A percentile compares a stretch with the other conserved stretches of the same genome.
Conservation (phyloP, 1,140 invertebrate genomes). For the Tribolium castaneum region DNA sequence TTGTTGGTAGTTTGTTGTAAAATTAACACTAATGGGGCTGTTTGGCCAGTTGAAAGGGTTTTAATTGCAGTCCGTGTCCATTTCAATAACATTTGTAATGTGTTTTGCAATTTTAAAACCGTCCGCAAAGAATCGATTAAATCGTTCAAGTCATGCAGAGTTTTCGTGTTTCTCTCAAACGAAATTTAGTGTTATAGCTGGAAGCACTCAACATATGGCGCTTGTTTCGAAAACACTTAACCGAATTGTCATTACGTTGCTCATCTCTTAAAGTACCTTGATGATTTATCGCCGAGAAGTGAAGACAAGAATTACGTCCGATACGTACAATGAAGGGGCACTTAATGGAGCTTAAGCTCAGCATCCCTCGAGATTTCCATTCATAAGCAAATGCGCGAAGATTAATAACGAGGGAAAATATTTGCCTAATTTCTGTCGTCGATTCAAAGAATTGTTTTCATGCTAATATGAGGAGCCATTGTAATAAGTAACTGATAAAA, state of each 20-base stretch:
- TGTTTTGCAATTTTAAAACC: not conserved
- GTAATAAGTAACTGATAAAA: conserved; percentile 26
- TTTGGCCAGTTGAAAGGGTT: conserved; percentile 2
- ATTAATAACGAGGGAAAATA: conserved; percentile 31
- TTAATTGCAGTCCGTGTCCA: not conserved
- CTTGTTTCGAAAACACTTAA: conserved; percentile 45
- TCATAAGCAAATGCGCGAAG: conserved; percentile 25
- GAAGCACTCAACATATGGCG: conserved; percentile 48
- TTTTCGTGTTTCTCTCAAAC: not conserved
- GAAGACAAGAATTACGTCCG: conserved; percentile 33
- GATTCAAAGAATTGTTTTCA: not conserved
- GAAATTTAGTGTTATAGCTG: conserved; percentile 45
- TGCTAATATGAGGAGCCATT: not conserved
- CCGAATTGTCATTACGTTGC: conserved; percentile 41
- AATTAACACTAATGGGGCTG: not conserved
- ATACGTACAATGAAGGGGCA: conserved; percentile 30
- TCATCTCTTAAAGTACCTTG: conserved; percentile 44
- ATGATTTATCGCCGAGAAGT: conserved; percentile 33
- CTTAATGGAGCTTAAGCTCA: conserved; percentile 30
- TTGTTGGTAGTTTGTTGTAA: conserved; percentile 1
- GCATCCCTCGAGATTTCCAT: conserved; percentile 17
- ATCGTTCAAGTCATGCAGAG: conserved; percentile 1
- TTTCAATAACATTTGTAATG: not conserved
- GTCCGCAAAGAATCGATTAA: not conserved
- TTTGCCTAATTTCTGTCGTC: conserved; percentile 21